These are phyloP conservation scores for Micropoecilia bifurca DNA, from an alignment of 2,797 vertebrate species.

Conservation along the genomic window DNA sequence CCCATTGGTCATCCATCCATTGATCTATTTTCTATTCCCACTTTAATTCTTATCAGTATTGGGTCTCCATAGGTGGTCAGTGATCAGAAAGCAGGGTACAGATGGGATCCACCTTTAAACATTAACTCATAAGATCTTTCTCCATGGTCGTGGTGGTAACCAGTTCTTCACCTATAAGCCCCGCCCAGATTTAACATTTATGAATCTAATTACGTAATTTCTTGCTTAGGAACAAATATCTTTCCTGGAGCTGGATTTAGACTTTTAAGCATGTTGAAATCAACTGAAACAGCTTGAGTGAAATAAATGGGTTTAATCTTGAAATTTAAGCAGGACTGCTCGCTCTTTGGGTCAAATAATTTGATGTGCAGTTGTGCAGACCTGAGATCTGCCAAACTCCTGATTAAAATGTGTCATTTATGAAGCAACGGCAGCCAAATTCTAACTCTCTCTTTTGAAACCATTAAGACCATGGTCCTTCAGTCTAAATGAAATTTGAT, in stretches of 20 bases:
- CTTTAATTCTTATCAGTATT: background rate
- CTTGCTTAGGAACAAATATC: background rate
- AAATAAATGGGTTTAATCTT: conserved; percentile 11
- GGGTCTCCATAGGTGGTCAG: background rate
- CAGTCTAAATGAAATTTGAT: conserved; percentile 36
- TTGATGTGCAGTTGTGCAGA: conserved; percentile 14
- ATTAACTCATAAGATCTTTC: background rate
- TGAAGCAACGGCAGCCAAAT: conserved; percentile 8
- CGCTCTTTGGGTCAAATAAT: conserved; percentile 33
- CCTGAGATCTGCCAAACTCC: conserved; percentile 38
- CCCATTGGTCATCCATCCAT: background rate
- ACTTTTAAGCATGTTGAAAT: background rate
- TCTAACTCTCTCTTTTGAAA: conserved; percentile 3
- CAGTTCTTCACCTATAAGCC: background rate
- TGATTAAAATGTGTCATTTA: conserved; percentile 48
- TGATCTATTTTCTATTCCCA: background rate
- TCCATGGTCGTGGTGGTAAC: background rate
- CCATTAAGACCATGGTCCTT: conserved; percentile 21
- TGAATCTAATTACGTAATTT: background rate
- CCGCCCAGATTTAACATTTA: background rate
- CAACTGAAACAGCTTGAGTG: conserved; percentile 13
- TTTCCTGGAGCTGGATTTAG: conserved; percentile 13
- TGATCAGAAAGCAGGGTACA: background rate
- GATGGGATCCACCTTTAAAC: background rate
- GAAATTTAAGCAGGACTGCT: background rate